These are phyloP conservation scores for Plecotus auritus DNA, from an alignment of 2,113 vertebrate genomes.

Conservation along the genomic window DNA sequence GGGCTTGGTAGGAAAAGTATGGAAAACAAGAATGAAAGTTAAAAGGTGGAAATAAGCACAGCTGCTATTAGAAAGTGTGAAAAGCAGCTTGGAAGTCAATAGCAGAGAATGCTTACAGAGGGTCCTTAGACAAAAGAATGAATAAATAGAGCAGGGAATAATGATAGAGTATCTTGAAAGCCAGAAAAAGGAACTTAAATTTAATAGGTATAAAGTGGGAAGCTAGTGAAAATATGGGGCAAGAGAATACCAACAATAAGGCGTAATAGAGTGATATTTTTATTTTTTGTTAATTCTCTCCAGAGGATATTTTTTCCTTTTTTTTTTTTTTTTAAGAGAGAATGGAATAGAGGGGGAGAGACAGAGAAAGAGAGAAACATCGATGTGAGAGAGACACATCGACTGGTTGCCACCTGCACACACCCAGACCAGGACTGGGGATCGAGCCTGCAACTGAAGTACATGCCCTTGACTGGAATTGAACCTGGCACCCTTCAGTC, in stretches of 20 bases:
- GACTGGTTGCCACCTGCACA: no score
- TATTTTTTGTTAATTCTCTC: background rate
- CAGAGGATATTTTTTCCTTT: no score
- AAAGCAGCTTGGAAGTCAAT: background rate
- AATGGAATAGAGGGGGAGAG: no score
- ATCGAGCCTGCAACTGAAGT: no score
- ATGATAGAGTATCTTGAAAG: background rate
- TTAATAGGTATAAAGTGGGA: background rate
- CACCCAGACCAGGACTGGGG: no score
- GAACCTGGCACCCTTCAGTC: no score
- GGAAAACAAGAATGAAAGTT: background rate
- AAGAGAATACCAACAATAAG: background rate
- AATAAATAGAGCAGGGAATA: background rate
- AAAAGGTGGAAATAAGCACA: background rate
- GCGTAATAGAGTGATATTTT: background rate
- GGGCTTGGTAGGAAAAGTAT: background rate
- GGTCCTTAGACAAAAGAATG: background rate
- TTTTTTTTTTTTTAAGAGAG: no score
- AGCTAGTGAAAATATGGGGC: background rate
- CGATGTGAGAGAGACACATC: no score
- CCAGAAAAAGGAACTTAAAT: background rate
- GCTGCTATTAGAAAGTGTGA: background rate
- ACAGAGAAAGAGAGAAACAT: no score
- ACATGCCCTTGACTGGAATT: no score
- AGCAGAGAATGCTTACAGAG: background rate